Evolutionary conservation across 2,113 vertebrate species (phyloP), one percentile per base, ranked within the genome.

Genomic region (Plestiodon gilberti): DNA sequence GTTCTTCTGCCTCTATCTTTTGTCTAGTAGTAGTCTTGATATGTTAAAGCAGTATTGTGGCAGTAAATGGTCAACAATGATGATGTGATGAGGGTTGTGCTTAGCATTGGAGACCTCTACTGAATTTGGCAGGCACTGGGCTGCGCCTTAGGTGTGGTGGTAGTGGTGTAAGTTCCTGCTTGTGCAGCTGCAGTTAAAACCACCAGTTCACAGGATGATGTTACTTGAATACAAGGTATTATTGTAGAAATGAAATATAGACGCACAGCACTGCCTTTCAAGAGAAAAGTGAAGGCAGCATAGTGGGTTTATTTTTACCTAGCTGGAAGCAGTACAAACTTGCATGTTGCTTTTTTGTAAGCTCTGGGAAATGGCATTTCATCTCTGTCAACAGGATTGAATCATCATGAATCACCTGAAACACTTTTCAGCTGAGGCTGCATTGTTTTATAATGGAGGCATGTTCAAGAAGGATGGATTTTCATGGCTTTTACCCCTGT

Each of bases 341-440:
- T 87, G 87, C 82, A 64, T 82, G 10, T 35, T 84, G 62, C 7
- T 91, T 91, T 85, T 25, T 18, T 59, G 1, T 59, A 15, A 89
- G 2, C 14, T 23, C 65, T 9, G 23, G 76, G 25, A 57, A 86
- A 71, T 79, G 35, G 3, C 10, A 87, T 70, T 93, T 55, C 1
- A 6, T 85, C 82, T 92, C 61, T 78, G 33, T 57, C 87, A 88
- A 65, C 20, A 85, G 84, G 30, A 88, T 73, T 64, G 78, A 88
- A 92, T 87, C 69, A 20, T 25, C 55, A 55, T 88, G 90, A 65
- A 85, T 87, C 88, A 90, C 18, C 15, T 82, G 88, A 83, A 59
- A 55, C 18, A 40, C 75, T 57, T 78, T 52, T 69, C 64, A n/a
- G 62, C 67, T 67, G 62, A 80, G 5, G 38, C 35, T 80, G 30